Evolutionary conservation across 1,140 invertebrate species (phyloP), one percentile per base, ranked within the genome.

Genomic region (Aleiodes sp.): DNA sequence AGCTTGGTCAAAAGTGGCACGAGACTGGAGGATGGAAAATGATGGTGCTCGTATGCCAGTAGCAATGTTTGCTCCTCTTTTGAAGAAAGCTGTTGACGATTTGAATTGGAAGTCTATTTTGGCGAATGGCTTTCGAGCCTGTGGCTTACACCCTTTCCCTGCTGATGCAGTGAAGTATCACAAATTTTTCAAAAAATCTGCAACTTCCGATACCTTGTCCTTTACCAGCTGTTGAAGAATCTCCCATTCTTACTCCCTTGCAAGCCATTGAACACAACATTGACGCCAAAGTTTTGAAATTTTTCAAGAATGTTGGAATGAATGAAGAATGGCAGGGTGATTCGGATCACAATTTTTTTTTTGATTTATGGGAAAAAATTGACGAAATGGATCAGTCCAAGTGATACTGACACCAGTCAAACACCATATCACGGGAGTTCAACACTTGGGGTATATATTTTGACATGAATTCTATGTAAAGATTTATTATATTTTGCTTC

Each of bases 121-220:
- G 24, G 68, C 59, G 62, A 75, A 72, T 73, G 77, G 77, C 16
- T 78, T 78, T 68, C 33, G 67, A 75, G 65, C 59, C 21, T 70
- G 68, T 72, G 78, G 78, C 26, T 43, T 78, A 8, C 62, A 65
- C n/a, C 77, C 75, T 16, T 79, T 73, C 59, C 60, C 68, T 37
- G 62, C 46, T 10, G 35, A 70, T 57, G 62, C 28, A 39, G 16
- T 70, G 16, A 33, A 70, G 19, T 65, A 65, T 35, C 1, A 41
- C 2, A 70, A 70, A 33, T 65, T 57, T 61, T 68, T 68, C 16
- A 68, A 60, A 35, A 68, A 41, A n/a, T 21, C 19, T 2, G 12
- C 19, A 28, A n/a, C 52, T n/a, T 28, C 16, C 16, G 1, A 21
- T 28, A 2, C 9, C n/a, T 12, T 0, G 0, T 28, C 41, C 41